phyloP scores from a whole-genome alignment of 2,797 vertebrate species.

The Pangasius mekongensis region DNA sequence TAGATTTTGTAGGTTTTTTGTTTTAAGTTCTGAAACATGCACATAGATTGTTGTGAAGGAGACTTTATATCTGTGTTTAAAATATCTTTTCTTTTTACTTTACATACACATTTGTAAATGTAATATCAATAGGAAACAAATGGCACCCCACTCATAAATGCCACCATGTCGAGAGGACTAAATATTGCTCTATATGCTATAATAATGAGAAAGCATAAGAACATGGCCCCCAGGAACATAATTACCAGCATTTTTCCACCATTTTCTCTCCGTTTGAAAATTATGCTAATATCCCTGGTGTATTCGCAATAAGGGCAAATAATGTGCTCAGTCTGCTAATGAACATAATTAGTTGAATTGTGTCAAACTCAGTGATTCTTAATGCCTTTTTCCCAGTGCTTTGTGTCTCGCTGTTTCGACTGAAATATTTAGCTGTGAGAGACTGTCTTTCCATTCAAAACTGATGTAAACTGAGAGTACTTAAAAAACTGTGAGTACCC shows the following conservation, averaged over 20 bases:
- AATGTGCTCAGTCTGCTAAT: constrained; percentile 46
- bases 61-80: background rate
- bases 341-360: constrained; percentile 57
- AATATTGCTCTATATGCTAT: constrained; percentile 30
- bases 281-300: constrained; percentile 44
- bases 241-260: constrained; percentile 42
- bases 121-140: background rate
- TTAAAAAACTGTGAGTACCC: background rate
- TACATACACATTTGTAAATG: no score
- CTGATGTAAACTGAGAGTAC: background rate
- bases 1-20: background rate
- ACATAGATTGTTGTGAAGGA: background rate
- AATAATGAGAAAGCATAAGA: constrained; percentile 43
- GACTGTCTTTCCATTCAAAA: background rate
- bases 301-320: constrained; percentile 35
- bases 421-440: background rate
- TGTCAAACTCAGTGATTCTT: constrained; percentile 38
- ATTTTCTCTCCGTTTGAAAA: constrained; percentile 36
- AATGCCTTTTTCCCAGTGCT: constrained; percentile 23
- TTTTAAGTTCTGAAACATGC: background rate
- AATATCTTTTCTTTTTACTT: background rate
- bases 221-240: constrained; percentile 28
- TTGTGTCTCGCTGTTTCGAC: background rate
- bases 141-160: background rate
- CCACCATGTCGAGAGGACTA: background rate